Evolutionary conservation across 2,888 invertebrate genomes (phyloP).

Genomic region (Epistrophe grossulariae): DNA sequence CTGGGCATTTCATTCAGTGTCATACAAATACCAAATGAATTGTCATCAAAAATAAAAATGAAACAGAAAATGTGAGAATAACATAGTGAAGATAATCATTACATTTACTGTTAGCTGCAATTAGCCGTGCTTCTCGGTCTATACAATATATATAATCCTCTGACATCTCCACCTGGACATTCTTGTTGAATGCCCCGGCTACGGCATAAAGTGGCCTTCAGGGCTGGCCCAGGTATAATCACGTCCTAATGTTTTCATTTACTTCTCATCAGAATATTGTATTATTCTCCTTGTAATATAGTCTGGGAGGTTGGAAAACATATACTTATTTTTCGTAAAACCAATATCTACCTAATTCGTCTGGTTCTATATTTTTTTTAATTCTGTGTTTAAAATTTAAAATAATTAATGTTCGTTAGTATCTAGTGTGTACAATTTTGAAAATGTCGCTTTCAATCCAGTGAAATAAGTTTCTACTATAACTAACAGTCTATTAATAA

Average conservation of each 20-base stretch:
- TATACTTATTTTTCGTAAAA: too few relatives aligned
- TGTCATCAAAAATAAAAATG: not conserved
- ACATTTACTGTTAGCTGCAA: not conserved
- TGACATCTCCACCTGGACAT: not conserved
- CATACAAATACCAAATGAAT: not conserved
- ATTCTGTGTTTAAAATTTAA: too few relatives aligned
- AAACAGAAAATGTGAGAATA: not conserved
- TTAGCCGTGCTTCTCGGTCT: not conserved
- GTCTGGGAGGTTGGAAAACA: not conserved
- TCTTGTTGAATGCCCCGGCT: slow-evolving; percentile 30
- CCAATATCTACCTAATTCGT: too few relatives aligned
- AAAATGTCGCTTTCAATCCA: too few relatives aligned
- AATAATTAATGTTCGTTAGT: too few relatives aligned
- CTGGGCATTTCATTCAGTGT: not conserved
- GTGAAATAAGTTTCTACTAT: too few relatives aligned
- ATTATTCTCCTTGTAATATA: slow-evolving; percentile 15
- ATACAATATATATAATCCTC: not conserved
- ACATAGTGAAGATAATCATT: not conserved
- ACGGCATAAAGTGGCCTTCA: slow-evolving; percentile 48
- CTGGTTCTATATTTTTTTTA: too few relatives aligned
- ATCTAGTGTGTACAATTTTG: too few relatives aligned
- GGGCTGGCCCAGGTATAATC: slow-evolving; percentile 54
- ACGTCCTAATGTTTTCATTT: slow-evolving; percentile 69
- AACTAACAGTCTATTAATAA: too few relatives aligned
- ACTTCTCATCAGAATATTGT: slow-evolving; percentile 60